These are phyloP conservation scores for Galerucella nymphaeae DNA, from an alignment of 2,888 invertebrate genomes.

Conservation along the genomic window DNA sequence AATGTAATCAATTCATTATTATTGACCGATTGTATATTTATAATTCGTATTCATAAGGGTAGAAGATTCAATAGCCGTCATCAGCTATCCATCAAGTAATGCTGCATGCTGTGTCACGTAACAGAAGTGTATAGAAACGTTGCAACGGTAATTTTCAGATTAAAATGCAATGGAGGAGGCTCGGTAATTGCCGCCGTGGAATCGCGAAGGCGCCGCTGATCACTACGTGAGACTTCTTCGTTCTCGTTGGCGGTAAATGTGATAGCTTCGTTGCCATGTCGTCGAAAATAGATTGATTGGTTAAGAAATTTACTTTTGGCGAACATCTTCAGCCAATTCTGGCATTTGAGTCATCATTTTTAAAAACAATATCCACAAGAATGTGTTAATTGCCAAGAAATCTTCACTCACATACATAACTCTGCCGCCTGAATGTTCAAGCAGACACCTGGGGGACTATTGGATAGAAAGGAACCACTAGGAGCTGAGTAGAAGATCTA, in stretches of 20 bases:
- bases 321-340: too few relatives aligned
- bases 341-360: too few relatives aligned
- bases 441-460: too few relatives aligned
- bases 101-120: slow-evolving; percentile 32
- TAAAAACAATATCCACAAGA: too few relatives aligned
- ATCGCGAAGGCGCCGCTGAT: slow-evolving; percentile 53
- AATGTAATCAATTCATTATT: background rate
- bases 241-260: slow-evolving; percentile 46
- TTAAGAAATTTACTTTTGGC: background rate
- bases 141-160: slow-evolving; percentile 47
- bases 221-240: slow-evolving; percentile 49
- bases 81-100: slow-evolving; percentile 35
- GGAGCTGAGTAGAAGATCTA: too few relatives aligned
- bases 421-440: too few relatives aligned
- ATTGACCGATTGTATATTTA: background rate
- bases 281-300: background rate
- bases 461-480: too few relatives aligned
- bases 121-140: slow-evolving; percentile 36
- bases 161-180: slow-evolving; percentile 51
- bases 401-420: too few relatives aligned
- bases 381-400: too few relatives aligned
- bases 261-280: slow-evolving; percentile 33
- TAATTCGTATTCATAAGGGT: slow-evolving; percentile 26
- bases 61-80: slow-evolving; percentile 26
- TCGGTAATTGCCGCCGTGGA: slow-evolving; percentile 51